Evolutionary conservation across 2,113 vertebrate genomes (phyloP).

Genomic region (Lonchura striata): DNA sequence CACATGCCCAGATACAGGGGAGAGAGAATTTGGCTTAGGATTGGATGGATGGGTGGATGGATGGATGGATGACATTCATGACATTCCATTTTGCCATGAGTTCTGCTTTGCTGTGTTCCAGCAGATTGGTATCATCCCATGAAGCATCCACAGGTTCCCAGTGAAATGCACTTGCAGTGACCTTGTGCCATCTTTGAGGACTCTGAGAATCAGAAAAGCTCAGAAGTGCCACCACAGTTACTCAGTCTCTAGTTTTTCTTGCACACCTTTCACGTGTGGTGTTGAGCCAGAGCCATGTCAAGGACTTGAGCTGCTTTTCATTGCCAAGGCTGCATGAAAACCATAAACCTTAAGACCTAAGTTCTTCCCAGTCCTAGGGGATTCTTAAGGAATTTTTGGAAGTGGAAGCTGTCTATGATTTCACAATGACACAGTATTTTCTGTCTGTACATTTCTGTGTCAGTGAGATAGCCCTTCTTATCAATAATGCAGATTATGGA

Average conservation of each 20-base stretch:
- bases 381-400: background rate
- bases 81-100: background rate
- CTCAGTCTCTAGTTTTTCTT: background rate
- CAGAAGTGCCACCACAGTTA: background rate
- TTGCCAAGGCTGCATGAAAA: background rate
- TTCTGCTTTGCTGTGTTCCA: background rate
- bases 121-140: background rate
- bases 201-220: background rate
- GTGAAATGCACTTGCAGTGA: background rate
- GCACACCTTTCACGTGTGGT: rapidly evolving
- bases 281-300: background rate
- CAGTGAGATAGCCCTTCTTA: background rate
- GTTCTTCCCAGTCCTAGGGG: background rate
- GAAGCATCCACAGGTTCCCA: background rate
- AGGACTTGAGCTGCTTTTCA: background rate
- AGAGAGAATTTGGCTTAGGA: background rate
- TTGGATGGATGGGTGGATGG: background rate
- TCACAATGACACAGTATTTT: background rate
- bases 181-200: background rate
- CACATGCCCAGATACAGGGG: rapidly evolving
- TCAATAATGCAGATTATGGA: background rate
- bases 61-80: background rate
- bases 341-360: background rate
- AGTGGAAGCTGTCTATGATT: background rate
- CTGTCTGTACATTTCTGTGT: background rate